phyloP scores from a whole-genome alignment of 2,888 invertebrate species.

The Steromphala cineraria region DNA sequence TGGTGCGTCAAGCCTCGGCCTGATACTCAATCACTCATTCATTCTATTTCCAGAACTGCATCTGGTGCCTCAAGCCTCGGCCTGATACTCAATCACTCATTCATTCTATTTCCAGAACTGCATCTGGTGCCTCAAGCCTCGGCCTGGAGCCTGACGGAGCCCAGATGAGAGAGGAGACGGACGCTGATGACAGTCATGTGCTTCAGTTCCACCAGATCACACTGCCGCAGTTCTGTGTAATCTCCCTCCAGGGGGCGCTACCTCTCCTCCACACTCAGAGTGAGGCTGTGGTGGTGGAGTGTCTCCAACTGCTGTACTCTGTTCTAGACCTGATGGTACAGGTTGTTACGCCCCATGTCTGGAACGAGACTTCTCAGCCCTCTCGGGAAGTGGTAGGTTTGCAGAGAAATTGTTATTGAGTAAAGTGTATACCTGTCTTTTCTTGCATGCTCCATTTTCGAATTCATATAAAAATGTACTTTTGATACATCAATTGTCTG shows the following conservation, averaged over 20 bases:
- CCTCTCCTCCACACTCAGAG: slow-evolving; percentile 58
- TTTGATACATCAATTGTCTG: no score
- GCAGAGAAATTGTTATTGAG: not conserved
- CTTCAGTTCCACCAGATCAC: slow-evolving; percentile 70
- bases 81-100: no score
- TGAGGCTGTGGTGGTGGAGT: slow-evolving; percentile 47
- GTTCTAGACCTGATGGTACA: slow-evolving; percentile 49
- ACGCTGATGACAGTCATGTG: slow-evolving; percentile 64
- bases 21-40: no score
- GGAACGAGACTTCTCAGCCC: slow-evolving; percentile 65
- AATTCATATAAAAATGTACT: no score
- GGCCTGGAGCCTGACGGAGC: slow-evolving; percentile 47
- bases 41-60: no score
- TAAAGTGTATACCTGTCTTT: no score
- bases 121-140: slow-evolving; percentile 55
- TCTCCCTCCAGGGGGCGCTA: slow-evolving; percentile 60
- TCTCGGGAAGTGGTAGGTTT: slow-evolving; percentile 65
- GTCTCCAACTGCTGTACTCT: slow-evolving; percentile 58
- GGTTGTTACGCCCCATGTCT: slow-evolving; percentile 56
- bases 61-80: no score
- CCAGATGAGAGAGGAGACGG: slow-evolving; percentile 51
- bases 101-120: not conserved
- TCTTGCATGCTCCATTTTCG: not conserved
- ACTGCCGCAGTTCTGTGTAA: slow-evolving; percentile 68
- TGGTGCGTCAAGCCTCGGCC: no score